phyloP scores from a whole-genome alignment of 2,797 vertebrate species.

The Hipposideros larvatus region DNA sequence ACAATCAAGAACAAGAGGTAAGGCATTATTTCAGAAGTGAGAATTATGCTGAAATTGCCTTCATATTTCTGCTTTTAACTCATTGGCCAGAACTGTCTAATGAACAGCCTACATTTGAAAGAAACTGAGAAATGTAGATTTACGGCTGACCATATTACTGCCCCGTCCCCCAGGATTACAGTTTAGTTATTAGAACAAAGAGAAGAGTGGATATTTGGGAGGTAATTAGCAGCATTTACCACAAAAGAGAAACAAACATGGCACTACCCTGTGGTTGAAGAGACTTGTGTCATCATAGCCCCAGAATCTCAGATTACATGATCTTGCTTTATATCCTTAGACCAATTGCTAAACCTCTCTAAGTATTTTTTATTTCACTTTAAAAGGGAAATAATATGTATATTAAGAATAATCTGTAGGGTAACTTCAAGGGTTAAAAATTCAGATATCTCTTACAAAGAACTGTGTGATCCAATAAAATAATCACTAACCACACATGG shows the following conservation, averaged over 20 bases:
- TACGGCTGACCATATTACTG: not conserved
- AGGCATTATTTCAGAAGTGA: not conserved
- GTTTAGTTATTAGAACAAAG: not conserved
- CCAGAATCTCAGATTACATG: not conserved
- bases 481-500: not conserved
- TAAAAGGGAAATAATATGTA: not conserved
- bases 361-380: constrained; percentile 4
- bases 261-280: not conserved
- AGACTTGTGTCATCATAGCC: not conserved
- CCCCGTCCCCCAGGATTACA: not conserved
- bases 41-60: not conserved
- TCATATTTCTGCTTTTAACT: not conserved
- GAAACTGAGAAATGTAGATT: not conserved
- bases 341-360: not conserved
- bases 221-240: not conserved
- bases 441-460: not conserved
- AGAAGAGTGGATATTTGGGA: not conserved
- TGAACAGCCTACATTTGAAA: not conserved
- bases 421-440: not conserved
- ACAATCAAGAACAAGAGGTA: not conserved
- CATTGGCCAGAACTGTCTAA: not conserved
- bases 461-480: not conserved
- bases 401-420: not conserved
- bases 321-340: not conserved
- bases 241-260: not conserved